Evolutionary conservation across 2,888 invertebrate species (phyloP).

Genomic region (Steinernema hermaphroditum): DNA sequence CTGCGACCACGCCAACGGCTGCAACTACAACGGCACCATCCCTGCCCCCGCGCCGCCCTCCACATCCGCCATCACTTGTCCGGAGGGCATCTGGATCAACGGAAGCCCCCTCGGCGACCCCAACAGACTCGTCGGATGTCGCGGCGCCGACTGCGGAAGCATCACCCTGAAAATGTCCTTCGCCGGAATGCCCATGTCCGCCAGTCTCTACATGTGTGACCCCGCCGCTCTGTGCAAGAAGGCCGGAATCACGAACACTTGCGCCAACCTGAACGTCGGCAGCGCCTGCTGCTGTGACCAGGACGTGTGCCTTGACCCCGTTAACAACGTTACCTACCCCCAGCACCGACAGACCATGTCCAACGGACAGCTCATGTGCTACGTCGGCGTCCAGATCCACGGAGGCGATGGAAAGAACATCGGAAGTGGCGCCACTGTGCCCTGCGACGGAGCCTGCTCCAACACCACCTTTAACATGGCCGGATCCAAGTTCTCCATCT

Average conservation of each 20-base stretch:
- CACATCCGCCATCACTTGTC: slow-evolving; percentile 10
- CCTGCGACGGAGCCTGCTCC: slow-evolving; percentile 31
- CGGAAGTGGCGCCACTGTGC: slow-evolving; percentile 15
- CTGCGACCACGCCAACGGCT: background rate
- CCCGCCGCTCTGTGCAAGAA: slow-evolving; percentile 13
- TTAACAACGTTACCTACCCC: background rate
- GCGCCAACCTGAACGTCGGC: background rate
- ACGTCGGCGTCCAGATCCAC: slow-evolving; percentile 17
- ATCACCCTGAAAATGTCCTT: background rate
- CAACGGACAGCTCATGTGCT: background rate
- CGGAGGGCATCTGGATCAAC: slow-evolving; percentile 32
- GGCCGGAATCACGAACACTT: background rate
- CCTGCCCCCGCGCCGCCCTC: background rate
- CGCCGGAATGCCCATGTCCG: background rate
- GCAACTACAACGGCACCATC: slow-evolving; percentile 3
- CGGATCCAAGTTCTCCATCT: slow-evolving; percentile 26
- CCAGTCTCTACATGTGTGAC: slow-evolving; percentile 17
- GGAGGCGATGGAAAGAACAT: background rate
- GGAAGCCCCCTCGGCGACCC: background rate
- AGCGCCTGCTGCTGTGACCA: background rate
- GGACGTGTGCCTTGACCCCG: slow-evolving; percentile 26
- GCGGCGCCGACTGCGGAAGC: slow-evolving; percentile 22
- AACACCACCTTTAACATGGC: slow-evolving; percentile 13
- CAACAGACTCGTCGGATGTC: slow-evolving; percentile 16
- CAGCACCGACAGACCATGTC: background rate